These are phyloP conservation scores for Gisinianus flammeolus DNA, from an alignment of 2,888 invertebrate genomes.

Conservation along the genomic window DNA sequence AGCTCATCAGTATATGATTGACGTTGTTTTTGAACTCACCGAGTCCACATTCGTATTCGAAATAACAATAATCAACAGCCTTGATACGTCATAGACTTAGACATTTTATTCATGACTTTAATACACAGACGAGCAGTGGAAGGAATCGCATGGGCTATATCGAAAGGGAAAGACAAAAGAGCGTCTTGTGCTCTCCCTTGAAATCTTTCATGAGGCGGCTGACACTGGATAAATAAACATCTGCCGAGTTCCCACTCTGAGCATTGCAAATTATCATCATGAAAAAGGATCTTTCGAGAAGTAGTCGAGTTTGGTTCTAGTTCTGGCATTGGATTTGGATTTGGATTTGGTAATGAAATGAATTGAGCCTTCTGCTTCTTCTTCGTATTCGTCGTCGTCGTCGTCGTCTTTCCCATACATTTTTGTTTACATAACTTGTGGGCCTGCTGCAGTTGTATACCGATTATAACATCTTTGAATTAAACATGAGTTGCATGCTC, in stretches of 20 bases:
- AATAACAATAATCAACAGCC: constrained; percentile 23
- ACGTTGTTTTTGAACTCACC: constrained; percentile 21
- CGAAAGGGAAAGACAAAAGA: no score
- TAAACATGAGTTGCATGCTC: no score
- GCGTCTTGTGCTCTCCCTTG: no score
- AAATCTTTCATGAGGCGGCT: no score
- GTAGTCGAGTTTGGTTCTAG: neutral
- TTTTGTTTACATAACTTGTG: neutral
- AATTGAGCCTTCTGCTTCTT: neutral
- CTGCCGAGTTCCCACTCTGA: neutral
- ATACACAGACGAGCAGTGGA: no score
- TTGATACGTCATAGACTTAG: no score
- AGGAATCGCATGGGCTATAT: no score
- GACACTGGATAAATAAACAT: neutral
- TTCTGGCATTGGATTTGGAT: neutral
- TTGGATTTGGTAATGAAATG: neutral
- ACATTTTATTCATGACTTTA: constrained; percentile 22
- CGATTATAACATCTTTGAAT: neutral
- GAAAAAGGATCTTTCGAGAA: neutral
- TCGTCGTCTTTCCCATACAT: no score
- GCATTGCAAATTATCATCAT: neutral
- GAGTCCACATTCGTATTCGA: neutral
- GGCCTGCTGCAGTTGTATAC: neutral
- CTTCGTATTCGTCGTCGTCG: neutral
- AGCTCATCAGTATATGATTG: constrained; percentile 27